phyloP scores from a whole-genome alignment of 2,888 invertebrate species.

The Coelopa pilipes region DNA sequence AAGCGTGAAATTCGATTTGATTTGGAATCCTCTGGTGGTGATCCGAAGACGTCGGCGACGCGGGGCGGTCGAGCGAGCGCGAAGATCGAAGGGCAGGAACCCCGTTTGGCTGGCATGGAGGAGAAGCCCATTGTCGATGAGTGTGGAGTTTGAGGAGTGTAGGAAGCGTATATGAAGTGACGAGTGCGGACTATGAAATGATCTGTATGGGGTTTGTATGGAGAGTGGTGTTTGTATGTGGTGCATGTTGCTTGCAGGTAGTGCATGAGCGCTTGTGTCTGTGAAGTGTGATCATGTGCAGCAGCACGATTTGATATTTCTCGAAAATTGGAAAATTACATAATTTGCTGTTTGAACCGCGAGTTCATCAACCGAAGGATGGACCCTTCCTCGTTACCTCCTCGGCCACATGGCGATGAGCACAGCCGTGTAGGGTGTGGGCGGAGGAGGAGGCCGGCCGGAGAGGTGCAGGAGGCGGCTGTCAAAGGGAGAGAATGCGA shows the following conservation, averaged over 20 bases:
- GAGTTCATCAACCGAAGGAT: constrained; percentile 12
- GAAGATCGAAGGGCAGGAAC: neutral
- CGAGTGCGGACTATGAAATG: neutral
- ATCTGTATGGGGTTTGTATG: neutral
- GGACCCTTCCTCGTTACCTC: too few relatives aligned
- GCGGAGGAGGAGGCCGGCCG: too few relatives aligned
- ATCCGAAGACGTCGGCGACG: neutral
- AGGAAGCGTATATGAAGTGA: neutral
- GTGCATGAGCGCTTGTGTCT: too few relatives aligned
- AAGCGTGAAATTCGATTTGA: constrained; percentile 38
- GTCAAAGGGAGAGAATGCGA: too few relatives aligned
- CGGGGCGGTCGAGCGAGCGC: too few relatives aligned
- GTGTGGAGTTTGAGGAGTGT: neutral
- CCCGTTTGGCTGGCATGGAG: neutral
- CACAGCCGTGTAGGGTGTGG: too few relatives aligned
- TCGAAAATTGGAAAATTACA: constrained; percentile 42
- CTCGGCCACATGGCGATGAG: too few relatives aligned
- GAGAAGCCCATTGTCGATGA: neutral
- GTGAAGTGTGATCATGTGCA: neutral
- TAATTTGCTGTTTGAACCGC: constrained; percentile 36
- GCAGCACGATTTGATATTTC: constrained; percentile 40
- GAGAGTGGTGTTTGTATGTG: too few relatives aligned
- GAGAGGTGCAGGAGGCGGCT: too few relatives aligned
- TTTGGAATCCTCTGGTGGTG: constrained; percentile 15
- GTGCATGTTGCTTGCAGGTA: too few relatives aligned